Base-by-base conservation (phyloP, 2,113 vertebrate genomes). In the Spilogale gracilis region DNA sequence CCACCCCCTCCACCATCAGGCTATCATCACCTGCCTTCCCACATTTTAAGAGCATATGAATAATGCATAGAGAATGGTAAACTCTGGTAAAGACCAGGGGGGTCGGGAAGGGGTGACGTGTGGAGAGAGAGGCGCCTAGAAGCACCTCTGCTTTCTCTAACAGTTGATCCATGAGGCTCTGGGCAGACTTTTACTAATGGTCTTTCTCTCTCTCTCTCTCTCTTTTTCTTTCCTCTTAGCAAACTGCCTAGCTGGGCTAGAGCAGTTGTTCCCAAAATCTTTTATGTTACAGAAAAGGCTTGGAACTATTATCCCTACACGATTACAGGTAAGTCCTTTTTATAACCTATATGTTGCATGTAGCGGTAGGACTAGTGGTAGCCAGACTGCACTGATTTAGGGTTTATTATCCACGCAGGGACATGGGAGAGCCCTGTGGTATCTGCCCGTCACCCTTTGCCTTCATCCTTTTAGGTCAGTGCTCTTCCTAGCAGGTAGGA, bases 221-320 rank as follows among this genome's bases (percentile, higher is more conserved):
- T 17, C 11, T 50, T 11, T 48, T 3, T 97, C 61, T 98, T 95
- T 98, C 25, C 97, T 98, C 98, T 69, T 98, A 99, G 99, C 99
- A 99, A 99, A 98, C 98, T 99, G 92, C 99, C 99, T 82, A 99
- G 99, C 98, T 99, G 99, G 99, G 99, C 99, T 95, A 99, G 99
- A 98, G 99, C 99, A 89, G 99, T 99, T 91, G 99, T 99, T 97
- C 99, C 99, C 71, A 99, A 99, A 98, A 99, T 99, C 98, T 99
- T 99, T 99, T 99, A 99, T 3, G 99, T 99, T 95, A 99, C 99
- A 5, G 99, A 99, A 98, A 99, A 99, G 98, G 99, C 99, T 0
- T 99, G 99, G 99, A 99, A 99, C 99, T 99, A 99, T 90, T 99
- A 99, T 94, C 99, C 99, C 54, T 99, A 99, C 94, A 99, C 99